Evolutionary conservation across 2,113 vertebrate species (phyloP).

Genomic region (Ammodytes dubius): DNA sequence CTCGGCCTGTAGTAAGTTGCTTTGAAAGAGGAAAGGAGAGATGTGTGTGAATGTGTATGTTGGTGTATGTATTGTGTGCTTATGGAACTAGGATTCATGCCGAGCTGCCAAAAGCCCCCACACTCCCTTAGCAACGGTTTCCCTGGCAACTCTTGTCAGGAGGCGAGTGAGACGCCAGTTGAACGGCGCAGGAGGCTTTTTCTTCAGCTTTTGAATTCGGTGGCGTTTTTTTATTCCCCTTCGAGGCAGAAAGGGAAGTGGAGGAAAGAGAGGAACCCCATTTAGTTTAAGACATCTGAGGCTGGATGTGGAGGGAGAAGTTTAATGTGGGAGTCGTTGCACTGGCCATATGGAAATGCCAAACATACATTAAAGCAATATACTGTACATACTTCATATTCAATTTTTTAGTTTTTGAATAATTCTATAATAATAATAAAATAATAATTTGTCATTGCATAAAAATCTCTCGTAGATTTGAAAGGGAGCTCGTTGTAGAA

Average conservation of each 20-base stretch:
- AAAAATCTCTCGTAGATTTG: no score
- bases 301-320: background rate
- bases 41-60: background rate
- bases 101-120: slow-evolving; percentile 51
- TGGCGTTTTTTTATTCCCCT: slow-evolving; percentile 29
- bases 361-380: background rate
- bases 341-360: slow-evolving; percentile 3
- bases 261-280: slow-evolving; percentile 6
- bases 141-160: slow-evolving; percentile 80
- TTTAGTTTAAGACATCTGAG: slow-evolving; percentile 25
- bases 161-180: slow-evolving; percentile 69
- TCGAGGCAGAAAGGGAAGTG: slow-evolving; percentile 22
- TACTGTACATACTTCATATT: background rate
- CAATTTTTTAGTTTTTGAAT: background rate
- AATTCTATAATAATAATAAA: no score
- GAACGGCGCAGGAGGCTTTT: slow-evolving; percentile 66
- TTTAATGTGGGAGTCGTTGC: background rate
- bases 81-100: slow-evolving; percentile 47
- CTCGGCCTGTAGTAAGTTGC: slow-evolving; percentile 49
- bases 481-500: background rate
- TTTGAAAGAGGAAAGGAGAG: slow-evolving; percentile 36
- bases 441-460: no score
- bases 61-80: background rate
- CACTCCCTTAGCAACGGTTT: slow-evolving; percentile 82
- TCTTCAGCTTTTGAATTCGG: slow-evolving; percentile 61